These are phyloP conservation scores for Amaurobius ferox DNA, from an alignment of 2,888 invertebrate species.

Conservation along the genomic window DNA sequence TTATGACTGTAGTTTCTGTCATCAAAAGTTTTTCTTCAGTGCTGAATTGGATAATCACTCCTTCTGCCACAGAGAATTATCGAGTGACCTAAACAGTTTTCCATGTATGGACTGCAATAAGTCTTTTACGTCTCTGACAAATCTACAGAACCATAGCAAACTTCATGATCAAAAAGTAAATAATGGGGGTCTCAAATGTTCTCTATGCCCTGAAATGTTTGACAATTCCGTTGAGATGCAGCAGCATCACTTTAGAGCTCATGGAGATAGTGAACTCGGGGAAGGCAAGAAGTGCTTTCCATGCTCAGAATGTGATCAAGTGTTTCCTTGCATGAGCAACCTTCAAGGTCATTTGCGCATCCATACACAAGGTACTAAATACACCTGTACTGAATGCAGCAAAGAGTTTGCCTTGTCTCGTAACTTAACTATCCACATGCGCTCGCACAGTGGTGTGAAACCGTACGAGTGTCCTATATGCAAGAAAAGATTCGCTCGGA, in stretches of 20 bases:
- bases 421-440: conserved; percentile 78
- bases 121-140: conserved; percentile 87
- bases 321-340: conserved; percentile 79
- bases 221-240: conserved; percentile 91
- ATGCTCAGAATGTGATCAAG: conserved; percentile 79
- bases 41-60: conserved; percentile 92
- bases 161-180: conserved; percentile 88
- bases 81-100: conserved; percentile 85
- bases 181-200: conserved; percentile 83
- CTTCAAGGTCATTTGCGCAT: conserved; percentile 79
- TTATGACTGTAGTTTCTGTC: conserved; percentile 90
- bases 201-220: conserved; percentile 91
- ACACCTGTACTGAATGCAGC: conserved; percentile 78
- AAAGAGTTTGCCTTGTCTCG: conserved; percentile 78
- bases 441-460: conserved; percentile 78
- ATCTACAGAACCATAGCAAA: conserved; percentile 91
- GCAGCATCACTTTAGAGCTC: conserved; percentile 92
- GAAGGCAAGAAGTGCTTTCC: conserved; percentile 75
- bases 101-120: conserved; percentile 89
- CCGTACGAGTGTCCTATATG: conserved; percentile 79
- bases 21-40: conserved; percentile 91
- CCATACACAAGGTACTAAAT: conserved; percentile 77
- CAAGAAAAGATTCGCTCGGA: conserved; percentile 78
- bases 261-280: conserved; percentile 81
- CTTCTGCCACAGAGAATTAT: conserved; percentile 73